Evolutionary conservation across 2,797 vertebrate genomes (phyloP), one percentile per base, ranked within the genome.

Genomic region (Nothura maculosa): DNA sequence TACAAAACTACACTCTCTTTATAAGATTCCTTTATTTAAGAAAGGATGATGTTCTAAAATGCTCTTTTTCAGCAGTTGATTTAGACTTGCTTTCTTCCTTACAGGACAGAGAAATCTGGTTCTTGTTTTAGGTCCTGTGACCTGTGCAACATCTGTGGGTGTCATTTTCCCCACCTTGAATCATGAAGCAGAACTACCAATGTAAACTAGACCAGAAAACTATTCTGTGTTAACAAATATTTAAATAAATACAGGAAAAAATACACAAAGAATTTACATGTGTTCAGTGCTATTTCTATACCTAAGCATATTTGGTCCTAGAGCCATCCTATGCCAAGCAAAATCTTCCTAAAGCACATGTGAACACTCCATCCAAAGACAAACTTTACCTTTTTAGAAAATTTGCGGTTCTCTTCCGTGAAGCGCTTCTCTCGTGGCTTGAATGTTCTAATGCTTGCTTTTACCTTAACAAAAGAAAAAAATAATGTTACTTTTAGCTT

Each of bases 341-440:
- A 85, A 62, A 61, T 30, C 36, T 60, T 80, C 19, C 63, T 2
- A 3, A 85, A 60, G 57, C 5, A 52, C 30, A 81, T 16, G 17
- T 1, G 5, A 66, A 50, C 80, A 42, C 54, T 88, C 20, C 73
- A 66, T 57, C 42, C 24, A 22, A 42, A 7, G 8, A 34, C 4
- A 5, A 92, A 22, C 38, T 97, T 76, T 91, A 99, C 99, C 99
- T 99, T 99, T 98, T 99, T 99, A 92, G 98, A 99, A 94, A 99
- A 98, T 94, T 99, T 99, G 30, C 97, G 96, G 82, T 97, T 98
- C 69, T 99, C 99, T 95, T 99, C 99, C 7, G 96, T 90, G 77
- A 98, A 98, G 94, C 98, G 99, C 25, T 97, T 97, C 94, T 99
- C 99, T 93, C 98, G 98, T 12, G 99, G 98, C 60, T 97, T 96